Conservation (phyloP, 1,140 invertebrate species). For the Philotrypesis tridentata region DNA sequence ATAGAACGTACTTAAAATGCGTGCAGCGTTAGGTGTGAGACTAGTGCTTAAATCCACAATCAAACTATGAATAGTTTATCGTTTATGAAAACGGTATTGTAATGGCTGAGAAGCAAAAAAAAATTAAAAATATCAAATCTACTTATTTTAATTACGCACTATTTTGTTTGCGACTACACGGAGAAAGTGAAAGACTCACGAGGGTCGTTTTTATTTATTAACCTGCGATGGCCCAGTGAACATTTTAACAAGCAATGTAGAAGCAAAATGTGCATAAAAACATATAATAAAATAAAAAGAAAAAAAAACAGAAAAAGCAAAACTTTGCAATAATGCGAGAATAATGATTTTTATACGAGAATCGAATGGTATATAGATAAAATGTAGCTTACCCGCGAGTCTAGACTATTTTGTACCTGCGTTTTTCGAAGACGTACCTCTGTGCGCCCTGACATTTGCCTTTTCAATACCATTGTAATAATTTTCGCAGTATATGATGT, state of each 20-base stretch:
- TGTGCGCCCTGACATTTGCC: not conserved
- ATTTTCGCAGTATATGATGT: not conserved
- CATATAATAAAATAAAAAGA: too few relatives aligned
- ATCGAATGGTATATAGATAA: too few relatives aligned
- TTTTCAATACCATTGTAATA: not conserved
- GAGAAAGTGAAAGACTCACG: not conserved
- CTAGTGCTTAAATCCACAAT: conserved; percentile 27
- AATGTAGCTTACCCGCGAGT: too few relatives aligned
- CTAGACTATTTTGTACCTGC: conserved; percentile 9
- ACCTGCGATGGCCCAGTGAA: not conserved
- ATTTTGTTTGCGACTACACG: not conserved
- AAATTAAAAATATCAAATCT: not conserved
- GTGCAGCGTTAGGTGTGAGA: not conserved
- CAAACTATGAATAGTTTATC: conserved; percentile 8
- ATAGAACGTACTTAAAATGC: not conserved
- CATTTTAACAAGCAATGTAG: not conserved
- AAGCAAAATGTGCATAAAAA: too few relatives aligned
- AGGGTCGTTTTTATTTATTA: not conserved
- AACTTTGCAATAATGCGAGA: conserved; percentile 16
- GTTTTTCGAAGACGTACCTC: not conserved
- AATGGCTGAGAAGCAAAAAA: not conserved
- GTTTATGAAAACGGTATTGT: not conserved
- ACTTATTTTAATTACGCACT: too few relatives aligned
- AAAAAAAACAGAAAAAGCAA: too few relatives aligned
- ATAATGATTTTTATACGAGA: not conserved